phyloP scores from a whole-genome alignment of 2,888 invertebrate species.

The Campoplex nolae region DNA sequence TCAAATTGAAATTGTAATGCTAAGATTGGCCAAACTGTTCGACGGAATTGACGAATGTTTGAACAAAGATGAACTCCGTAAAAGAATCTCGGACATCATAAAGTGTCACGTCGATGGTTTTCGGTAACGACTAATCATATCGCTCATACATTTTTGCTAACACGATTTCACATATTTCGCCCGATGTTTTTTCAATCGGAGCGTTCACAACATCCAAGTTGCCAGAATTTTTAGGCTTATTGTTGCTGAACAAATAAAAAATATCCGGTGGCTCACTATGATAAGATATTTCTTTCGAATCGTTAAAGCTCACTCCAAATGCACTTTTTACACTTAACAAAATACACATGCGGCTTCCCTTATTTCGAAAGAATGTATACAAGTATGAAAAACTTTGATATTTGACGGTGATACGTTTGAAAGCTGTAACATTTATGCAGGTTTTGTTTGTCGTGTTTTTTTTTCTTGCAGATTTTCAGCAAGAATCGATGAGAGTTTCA shows the following conservation, averaged over 20 bases:
- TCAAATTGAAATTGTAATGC: conserved; percentile 71
- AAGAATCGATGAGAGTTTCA: conserved; percentile 74
- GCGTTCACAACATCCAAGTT: too few species aligned
- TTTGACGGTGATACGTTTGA: not conserved
- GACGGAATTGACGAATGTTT: conserved; percentile 51
- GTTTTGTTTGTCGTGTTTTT: not conserved
- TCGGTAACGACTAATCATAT: conserved; percentile 66
- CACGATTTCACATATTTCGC: too few species aligned
- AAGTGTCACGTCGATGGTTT: conserved; percentile 73
- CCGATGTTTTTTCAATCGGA: too few species aligned
- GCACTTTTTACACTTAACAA: not conserved
- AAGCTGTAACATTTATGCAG: not conserved
- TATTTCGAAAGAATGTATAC: not conserved
- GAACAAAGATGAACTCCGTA: not conserved
- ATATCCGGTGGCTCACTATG: too few species aligned
- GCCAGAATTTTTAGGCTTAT: too few species aligned
- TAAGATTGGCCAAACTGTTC: conserved; percentile 68
- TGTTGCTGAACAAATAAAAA: too few species aligned
- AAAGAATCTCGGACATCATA: conserved; percentile 69
- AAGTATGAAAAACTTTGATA: not conserved
- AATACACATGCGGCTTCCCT: not conserved
- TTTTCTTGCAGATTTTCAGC: conserved; percentile 38
- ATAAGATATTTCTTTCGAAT: too few species aligned
- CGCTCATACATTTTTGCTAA: too few species aligned
- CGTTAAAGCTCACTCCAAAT: too few species aligned